Conservation (phyloP, 2,888 invertebrate species). For the Pheosia gnoma region DNA sequence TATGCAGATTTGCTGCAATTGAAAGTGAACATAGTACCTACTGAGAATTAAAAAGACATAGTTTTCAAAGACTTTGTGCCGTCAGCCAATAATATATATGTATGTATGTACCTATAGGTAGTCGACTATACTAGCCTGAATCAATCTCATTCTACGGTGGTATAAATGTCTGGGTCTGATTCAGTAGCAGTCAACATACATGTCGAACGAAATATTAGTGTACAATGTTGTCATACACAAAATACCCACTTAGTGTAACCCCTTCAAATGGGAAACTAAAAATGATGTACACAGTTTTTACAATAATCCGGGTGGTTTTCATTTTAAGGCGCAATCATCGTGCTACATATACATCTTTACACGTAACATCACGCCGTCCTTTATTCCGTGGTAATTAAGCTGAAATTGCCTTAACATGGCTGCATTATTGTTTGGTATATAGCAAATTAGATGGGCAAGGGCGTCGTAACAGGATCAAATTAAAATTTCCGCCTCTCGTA, state of each 20-base stretch:
- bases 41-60: not conserved
- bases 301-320: conserved; percentile 43
- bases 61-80: too few species aligned
- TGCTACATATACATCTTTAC: conserved; percentile 14
- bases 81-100: not conserved
- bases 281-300: conserved; percentile 44
- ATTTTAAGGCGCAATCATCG: conserved; percentile 45
- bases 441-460: conserved; percentile 48
- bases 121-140: too few species aligned
- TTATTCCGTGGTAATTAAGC: conserved; percentile 12
- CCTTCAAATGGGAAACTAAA: conserved; percentile 26
- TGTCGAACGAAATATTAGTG: too few species aligned
- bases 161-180: too few species aligned
- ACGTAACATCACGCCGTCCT: not conserved
- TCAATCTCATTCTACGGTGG: too few species aligned
- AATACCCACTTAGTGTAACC: conserved; percentile 11
- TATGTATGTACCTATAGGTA: too few species aligned
- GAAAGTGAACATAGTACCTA: conserved; percentile 3
- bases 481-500: conserved; percentile 46
- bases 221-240: conserved; percentile 7
- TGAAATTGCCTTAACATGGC: conserved; percentile 9
- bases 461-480: conserved; percentile 50
- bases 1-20: not conserved
- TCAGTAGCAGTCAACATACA: too few species aligned
- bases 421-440: conserved; percentile 10